These are phyloP conservation scores for Petrocephalus sullivani DNA, from an alignment of 2,797 vertebrate genomes.

Conservation along the genomic window DNA sequence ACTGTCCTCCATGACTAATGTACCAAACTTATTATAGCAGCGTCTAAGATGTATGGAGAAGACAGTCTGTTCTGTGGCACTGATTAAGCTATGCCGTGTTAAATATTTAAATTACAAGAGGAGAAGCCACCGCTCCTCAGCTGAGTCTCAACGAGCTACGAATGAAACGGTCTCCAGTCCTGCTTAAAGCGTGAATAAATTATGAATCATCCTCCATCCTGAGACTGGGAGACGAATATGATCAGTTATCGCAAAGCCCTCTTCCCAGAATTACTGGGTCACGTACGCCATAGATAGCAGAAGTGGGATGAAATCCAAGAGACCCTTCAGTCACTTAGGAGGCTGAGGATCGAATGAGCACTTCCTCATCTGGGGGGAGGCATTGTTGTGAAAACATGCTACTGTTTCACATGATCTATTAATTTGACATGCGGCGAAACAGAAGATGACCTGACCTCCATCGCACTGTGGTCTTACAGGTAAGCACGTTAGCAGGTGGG, in stretches of 20 bases:
- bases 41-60: neutral
- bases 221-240: neutral
- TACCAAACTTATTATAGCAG: neutral
- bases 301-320: neutral
- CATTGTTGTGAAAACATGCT: neutral
- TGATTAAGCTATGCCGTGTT: neutral
- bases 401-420: neutral
- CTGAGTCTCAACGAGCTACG: neutral
- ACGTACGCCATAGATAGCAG: neutral
- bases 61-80: neutral
- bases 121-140: neutral
- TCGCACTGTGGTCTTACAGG: neutral
- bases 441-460: neutral
- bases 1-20: slow-evolving; percentile 6
- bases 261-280: slow-evolving; percentile 2
- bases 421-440: neutral
- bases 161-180: neutral
- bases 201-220: neutral
- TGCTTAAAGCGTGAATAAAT: neutral
- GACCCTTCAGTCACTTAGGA: neutral
- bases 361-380: neutral
- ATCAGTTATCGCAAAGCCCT: neutral
- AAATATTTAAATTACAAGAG: slow-evolving; percentile 12
- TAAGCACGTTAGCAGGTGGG: neutral
- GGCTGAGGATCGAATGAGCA: neutral